Percentiles rank a stretch among this genome's conserved stretches.
phyloP scores from a whole-genome alignment of 2,113 vertebrate species.

The Platycercus adscitus region DNA sequence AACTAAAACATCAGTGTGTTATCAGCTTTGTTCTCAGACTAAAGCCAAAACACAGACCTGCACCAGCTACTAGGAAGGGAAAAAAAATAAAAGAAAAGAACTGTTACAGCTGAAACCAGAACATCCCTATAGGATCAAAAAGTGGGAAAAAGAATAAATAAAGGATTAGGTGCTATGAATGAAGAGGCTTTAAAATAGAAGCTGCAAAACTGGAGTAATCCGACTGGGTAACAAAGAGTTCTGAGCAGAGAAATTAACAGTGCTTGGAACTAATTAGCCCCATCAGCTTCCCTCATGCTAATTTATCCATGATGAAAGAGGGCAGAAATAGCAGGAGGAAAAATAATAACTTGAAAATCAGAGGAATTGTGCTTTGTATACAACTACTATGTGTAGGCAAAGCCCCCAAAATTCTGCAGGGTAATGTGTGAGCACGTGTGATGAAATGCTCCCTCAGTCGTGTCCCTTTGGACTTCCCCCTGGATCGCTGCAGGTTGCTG shows the following conservation, averaged over 20 bases:
- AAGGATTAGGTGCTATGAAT: slow-evolving; percentile 5
- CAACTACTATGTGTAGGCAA: not conserved
- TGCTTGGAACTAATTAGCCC: slow-evolving; percentile 32
- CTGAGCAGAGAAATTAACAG: slow-evolving; percentile 16
- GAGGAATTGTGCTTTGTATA: not conserved
- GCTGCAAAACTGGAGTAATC: not conserved
- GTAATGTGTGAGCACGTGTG: rapidly evolving
- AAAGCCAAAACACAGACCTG: not conserved
- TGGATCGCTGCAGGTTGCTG: not conserved
- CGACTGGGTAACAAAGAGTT: not conserved
- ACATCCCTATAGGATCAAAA: not conserved
- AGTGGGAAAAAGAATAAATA: not conserved
- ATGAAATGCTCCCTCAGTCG: rapidly evolving
- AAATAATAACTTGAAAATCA: not conserved
- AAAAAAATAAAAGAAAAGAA: not conserved
- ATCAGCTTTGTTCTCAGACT: not conserved
- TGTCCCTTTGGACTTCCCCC: rapidly evolving
- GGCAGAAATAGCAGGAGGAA: not conserved
- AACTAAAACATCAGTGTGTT: not conserved
- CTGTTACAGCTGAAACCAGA: not conserved
- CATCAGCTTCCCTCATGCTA: slow-evolving; percentile 7
- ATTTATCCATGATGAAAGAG: not conserved
- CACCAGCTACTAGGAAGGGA: not conserved
- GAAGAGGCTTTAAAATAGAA: not conserved
- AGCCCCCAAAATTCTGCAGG: not conserved